Conservation (phyloP, 2,888 invertebrate species). For the Chirona hameri region DNA sequence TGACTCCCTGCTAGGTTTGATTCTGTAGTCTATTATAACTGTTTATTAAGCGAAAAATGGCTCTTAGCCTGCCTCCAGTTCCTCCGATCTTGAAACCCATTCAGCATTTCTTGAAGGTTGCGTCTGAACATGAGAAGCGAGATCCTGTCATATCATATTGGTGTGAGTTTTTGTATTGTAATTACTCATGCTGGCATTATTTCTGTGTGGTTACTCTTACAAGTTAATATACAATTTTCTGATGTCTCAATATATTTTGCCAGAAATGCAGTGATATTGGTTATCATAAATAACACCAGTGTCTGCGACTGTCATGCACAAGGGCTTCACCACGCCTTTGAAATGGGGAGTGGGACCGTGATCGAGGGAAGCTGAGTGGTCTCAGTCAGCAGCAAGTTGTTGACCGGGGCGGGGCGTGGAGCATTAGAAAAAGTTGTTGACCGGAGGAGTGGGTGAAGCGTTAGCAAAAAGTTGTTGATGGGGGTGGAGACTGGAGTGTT, state of each 20-base stretch:
- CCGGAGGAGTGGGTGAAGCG: no score
- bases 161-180: slow-evolving; percentile 55
- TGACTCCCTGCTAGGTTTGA: no score
- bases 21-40: no score
- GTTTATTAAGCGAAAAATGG: neutral
- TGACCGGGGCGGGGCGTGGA: no score
- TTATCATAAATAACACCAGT: neutral
- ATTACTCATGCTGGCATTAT: neutral
- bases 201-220: neutral
- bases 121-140: slow-evolving; percentile 79
- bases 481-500: no score
- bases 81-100: slow-evolving; percentile 76
- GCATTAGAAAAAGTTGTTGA: no score
- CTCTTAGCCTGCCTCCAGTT: slow-evolving; percentile 58
- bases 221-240: neutral
- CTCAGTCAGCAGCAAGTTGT: no score
- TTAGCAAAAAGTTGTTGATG: no score
- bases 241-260: no score
- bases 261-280: neutral
- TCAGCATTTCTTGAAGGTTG: slow-evolving; percentile 87
- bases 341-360: no score
- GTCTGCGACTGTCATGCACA: neutral
- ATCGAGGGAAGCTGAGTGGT: no score
- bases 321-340: neutral
- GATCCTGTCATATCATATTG: slow-evolving; percentile 91